These are phyloP conservation scores for Acrobasis suavella DNA, from an alignment of 2,888 invertebrate species.

Conservation along the genomic window DNA sequence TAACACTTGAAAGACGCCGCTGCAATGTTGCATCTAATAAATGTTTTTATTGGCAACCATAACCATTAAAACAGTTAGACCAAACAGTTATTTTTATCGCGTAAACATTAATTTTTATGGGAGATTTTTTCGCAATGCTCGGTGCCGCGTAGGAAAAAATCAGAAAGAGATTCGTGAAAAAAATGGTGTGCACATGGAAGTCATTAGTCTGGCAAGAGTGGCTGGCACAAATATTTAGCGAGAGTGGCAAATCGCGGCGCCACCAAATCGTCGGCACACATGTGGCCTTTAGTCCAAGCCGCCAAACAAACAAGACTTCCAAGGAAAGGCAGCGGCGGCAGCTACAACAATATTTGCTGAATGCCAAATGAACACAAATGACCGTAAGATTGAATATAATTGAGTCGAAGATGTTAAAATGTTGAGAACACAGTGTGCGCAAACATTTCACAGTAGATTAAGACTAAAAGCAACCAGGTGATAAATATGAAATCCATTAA, in stretches of 20 bases:
- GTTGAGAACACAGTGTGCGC: neutral
- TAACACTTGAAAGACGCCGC: constrained; percentile 28
- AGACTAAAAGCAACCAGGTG: constrained; percentile 15
- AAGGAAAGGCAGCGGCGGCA: constrained; percentile 67
- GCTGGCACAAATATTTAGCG: constrained; percentile 72
- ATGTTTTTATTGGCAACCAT: constrained; percentile 28
- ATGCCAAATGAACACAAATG: constrained; percentile 77
- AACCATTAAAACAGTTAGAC: constrained; percentile 27
- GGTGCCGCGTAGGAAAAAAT: neutral
- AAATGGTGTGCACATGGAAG: constrained; percentile 66
- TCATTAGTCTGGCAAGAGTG: constrained; percentile 71
- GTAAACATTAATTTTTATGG: constrained; percentile 30
- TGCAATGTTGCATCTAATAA: constrained; percentile 29
- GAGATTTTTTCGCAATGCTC: constrained; percentile 22
- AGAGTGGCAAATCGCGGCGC: constrained; percentile 73
- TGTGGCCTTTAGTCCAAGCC: constrained; percentile 54
- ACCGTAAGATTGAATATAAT: constrained; percentile 70
- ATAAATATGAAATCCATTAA: neutral
- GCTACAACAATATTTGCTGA: constrained; percentile 74
- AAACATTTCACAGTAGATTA: constrained; percentile 13
- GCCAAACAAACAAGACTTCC: constrained; percentile 42
- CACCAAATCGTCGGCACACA: constrained; percentile 49
- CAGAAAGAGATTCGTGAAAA: constrained; percentile 42
- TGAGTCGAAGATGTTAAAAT: constrained; percentile 1
- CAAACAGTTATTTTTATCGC: constrained; percentile 22